A percentile compares a stretch with the other conserved stretches of the same genome.
Conservation (phyloP, 2,888 invertebrate genomes). For the Ashinkailepas kermadecensis region DNA sequence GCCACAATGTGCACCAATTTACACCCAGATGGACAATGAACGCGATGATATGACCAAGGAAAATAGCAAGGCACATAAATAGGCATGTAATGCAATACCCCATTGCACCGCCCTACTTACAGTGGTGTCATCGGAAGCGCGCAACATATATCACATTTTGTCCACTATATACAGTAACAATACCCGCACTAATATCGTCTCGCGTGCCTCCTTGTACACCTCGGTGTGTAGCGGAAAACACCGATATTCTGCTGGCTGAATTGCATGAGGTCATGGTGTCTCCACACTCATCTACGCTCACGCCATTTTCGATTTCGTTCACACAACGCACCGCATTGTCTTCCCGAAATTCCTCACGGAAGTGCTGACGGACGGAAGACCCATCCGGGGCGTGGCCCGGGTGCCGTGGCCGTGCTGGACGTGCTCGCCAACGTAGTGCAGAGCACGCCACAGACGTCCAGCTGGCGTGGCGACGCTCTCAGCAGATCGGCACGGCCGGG, state of each 20-base stretch:
- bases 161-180: neutral
- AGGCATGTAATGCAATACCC: no score
- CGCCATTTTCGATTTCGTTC: neutral
- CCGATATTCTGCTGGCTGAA: constrained; percentile 18
- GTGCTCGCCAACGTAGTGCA: neutral
- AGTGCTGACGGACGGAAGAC: neutral
- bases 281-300: constrained; percentile 11
- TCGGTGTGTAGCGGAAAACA: neutral
- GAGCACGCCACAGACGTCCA: neutral
- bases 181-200: neutral
- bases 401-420: neutral
- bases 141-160: no score
- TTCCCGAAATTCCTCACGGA: no score
- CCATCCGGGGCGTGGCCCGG: neutral
- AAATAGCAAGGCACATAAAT: no score
- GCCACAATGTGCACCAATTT: no score
- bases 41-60: no score
- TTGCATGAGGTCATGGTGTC: constrained; percentile 1
- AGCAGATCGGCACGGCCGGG: constrained; percentile 55
- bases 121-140: no score
- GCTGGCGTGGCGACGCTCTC: neutral
- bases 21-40: no score
- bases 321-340: neutral
- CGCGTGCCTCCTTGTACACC: constrained; percentile 7
- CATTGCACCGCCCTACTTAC: no score